Evolutionary conservation across 53 echinoderm and acorn worm species (phyloP).

Genomic region (Paelopatides confundens): DNA sequence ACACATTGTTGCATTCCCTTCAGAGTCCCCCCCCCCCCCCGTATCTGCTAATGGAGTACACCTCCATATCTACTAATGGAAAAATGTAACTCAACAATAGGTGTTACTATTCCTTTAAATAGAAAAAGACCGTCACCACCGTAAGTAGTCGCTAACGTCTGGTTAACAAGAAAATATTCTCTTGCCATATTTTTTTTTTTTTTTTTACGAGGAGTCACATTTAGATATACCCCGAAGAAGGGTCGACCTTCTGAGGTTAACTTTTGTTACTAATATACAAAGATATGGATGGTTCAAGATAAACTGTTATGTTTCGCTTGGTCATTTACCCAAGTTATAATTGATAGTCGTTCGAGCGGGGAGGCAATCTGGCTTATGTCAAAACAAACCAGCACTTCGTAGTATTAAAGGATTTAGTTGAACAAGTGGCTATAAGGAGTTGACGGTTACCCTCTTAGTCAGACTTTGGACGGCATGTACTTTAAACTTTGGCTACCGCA

Average conservation of each 20-base stretch:
- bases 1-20: too few species aligned
- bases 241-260: conserved; percentile 9
- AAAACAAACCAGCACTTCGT: conserved; percentile 34
- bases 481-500: too few species aligned
- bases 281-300: conserved; percentile 6
- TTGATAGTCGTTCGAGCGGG: conserved; percentile 25
- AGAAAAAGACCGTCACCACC: not conserved
- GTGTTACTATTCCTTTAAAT: not conserved
- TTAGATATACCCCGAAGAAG: not conserved
- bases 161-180: not conserved
- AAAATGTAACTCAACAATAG: too few species aligned
- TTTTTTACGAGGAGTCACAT: not conserved
- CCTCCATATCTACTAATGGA: too few species aligned
- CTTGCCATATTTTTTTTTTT: not conserved
- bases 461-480: too few species aligned
- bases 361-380: conserved; percentile 39
- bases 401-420: too few species aligned
- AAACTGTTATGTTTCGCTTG: conserved; percentile 45
- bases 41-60: too few species aligned
- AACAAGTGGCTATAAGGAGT: not conserved
- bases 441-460: not conserved
- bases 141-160: not conserved
- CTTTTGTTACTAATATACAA: not conserved
- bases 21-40: too few species aligned
- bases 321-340: conserved; percentile 35